Evolutionary conservation across 2,888 invertebrate genomes (phyloP), one percentile per base, ranked within the genome.

Genomic region (Pristionchus mayeri): DNA sequence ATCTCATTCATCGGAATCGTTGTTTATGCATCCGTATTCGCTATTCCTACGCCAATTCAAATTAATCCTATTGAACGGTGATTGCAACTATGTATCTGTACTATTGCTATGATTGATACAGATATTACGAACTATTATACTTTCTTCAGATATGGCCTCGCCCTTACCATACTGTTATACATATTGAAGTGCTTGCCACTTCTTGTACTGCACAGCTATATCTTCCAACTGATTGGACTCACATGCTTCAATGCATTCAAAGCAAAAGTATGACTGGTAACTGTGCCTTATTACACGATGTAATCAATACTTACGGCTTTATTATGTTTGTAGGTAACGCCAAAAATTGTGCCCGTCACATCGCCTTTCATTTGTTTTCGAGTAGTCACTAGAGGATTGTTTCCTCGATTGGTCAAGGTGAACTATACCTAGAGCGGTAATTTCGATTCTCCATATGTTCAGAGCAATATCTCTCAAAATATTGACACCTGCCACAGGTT

Each of bases 361-460:
- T 97, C 97, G 79, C 98, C 98, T 3, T 97, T 97, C 93, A 96
- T 98, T 85, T 97, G 97, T 93, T 96, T 98, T 89, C 95, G 98
- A 88, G 95, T 97, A 40, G 98, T 98, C 11, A 98, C 98, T 0
- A 95, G 97, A 86, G 98, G 98, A 52, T 97, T 97, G 93, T 98
- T 96, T 93, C 96, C 97, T 7, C 96, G 97, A 90, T 94, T 98
- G 88, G 97, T 98, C 4, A 95, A 95, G 93, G 92, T 92, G 79
- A 18, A 85, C 67, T n/a, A 24, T 24, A 16, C 11, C 13, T 18
- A 54, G 98, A 98, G n/a, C 93, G 9, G 2, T 13, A 60, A 6
- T 3, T 13, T 30, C 3, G 30, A 60, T 27, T 44, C 7, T 44
- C 13, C 13, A 13, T 30, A 30, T 24, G 7, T 2, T 60, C 30